Evolutionary conservation across 2,113 vertebrate species (phyloP), one percentile per base, ranked within the genome.

Genomic region (Donacobius atricapilla): DNA sequence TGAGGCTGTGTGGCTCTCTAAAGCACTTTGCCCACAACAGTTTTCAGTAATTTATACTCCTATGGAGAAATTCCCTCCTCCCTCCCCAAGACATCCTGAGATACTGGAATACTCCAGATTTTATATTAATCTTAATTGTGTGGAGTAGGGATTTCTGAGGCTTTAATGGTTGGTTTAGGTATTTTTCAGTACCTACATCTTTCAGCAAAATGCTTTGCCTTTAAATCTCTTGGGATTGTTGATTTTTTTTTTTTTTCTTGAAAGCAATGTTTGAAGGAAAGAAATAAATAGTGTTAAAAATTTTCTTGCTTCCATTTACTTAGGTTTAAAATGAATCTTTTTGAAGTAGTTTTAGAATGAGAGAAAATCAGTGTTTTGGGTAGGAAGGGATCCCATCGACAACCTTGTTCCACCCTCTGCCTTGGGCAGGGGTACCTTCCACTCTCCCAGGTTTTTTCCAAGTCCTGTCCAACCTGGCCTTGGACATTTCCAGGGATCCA

Each of bases 381-480:
- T 68, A 40, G 24, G 20, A 75, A 83, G 5, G 11, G 30, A 31
- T 6, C n/a, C 12, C 37, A n/a, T 7, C 53, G 7, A 30, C 1
- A 33, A 13, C 3, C 3, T 21, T 15, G 10, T 68, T 25, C n/a
- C 11, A 19, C 2, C 2, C 23, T 33, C 51, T 66, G 15, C 16
- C 39, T 6, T 1, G 1, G 6, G 11, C 69, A 73, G n/a, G 45
- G 69, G 25, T 69, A n/a, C 0, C 11, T 82, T 8, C 24, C 39
- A 47, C 8, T 1, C 0, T 0, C 20, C n/a, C 87, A 81, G 51
- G 12, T 0, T 16, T 22, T 22, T 44, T 81, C 33, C 66, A 51
- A 75, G 16, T 3, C 16, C 10, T 0, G 0, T 57, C 50, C 68
- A 51, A 0, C 22, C 33, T 33, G 33, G 4, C 15, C 9, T 68